A percentile compares a stretch with the other conserved stretches of the same genome.
Conservation (phyloP, 2,113 vertebrate species). For the Ammodytes dubius region DNA sequence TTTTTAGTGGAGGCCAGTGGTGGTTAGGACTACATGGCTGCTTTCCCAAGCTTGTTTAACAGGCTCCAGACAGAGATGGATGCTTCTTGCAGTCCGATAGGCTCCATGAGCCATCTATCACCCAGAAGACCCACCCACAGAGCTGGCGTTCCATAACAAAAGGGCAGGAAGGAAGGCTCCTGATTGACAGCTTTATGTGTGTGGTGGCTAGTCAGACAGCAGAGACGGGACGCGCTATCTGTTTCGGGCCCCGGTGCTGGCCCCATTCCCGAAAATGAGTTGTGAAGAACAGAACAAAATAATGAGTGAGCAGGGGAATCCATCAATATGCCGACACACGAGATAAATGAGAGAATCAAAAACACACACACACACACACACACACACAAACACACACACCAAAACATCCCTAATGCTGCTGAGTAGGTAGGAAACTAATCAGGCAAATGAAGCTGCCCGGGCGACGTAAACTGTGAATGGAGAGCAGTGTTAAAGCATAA, state of each 20-base stretch:
- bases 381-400: constrained; percentile 42
- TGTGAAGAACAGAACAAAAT: constrained; percentile 81
- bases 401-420: constrained; percentile 75
- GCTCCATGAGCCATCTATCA: constrained; percentile 82
- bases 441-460: constrained; percentile 77
- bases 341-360: constrained; percentile 81
- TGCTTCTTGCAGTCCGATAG: constrained; percentile 80
- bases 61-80: constrained; percentile 83
- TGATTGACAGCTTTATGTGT: constrained; percentile 85
- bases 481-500: constrained; percentile 77
- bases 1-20: constrained; percentile 86
- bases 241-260: constrained; percentile 71
- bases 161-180: constrained; percentile 77
- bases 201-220: constrained; percentile 73
- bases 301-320: constrained; percentile 79
- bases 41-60: constrained; percentile 86
- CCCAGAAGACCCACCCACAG: constrained; percentile 82
- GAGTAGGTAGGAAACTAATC: constrained; percentile 80
- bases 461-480: constrained; percentile 74
- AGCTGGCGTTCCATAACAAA: constrained; percentile 81
- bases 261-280: constrained; percentile 78
- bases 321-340: constrained; percentile 78
- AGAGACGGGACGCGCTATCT: constrained; percentile 74
- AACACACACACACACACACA: constrained; percentile 53
- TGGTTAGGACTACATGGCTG: constrained; percentile 86